phyloP scores from a whole-genome alignment of 2,888 invertebrate genomes.

The Eupithecia exiguata region DNA sequence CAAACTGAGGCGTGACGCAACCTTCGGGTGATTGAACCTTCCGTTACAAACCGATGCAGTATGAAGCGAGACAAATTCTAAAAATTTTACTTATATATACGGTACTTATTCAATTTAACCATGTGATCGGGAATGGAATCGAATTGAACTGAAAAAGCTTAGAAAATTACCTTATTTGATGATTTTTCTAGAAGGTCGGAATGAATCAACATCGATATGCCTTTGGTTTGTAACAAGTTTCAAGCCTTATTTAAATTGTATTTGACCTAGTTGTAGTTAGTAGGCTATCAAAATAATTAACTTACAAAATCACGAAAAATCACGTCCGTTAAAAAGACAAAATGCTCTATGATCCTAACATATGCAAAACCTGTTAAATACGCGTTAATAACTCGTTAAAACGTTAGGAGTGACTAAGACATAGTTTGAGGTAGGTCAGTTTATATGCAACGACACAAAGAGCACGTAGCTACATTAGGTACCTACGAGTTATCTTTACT shows the following conservation, averaged over 20 bases:
- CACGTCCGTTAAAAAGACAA: not conserved
- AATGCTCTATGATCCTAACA: not conserved
- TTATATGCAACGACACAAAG: slow-evolving; percentile 11
- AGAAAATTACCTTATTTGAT: no score
- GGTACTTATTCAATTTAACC: not conserved
- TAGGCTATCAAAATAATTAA: not conserved
- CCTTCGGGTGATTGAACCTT: slow-evolving; percentile 17
- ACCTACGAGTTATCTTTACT: not conserved
- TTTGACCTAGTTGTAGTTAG: not conserved
- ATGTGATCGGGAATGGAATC: not conserved
- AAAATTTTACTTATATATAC: not conserved
- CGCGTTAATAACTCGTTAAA: not conserved
- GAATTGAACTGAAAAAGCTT: not conserved
- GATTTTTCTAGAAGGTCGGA: not conserved
- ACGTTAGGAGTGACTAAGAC: not conserved
- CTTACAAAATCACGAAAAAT: not conserved
- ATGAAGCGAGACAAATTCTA: not conserved
- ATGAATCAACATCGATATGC: not conserved
- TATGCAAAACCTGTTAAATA: no score
- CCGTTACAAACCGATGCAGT: slow-evolving; percentile 6
- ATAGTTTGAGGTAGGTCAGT: slow-evolving; percentile 32
- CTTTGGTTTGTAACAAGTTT: not conserved
- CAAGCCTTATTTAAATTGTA: not conserved
- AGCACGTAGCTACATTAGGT: not conserved
- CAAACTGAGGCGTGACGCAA: slow-evolving; percentile 37